These are phyloP conservation scores for Rhinatrema bivittatum DNA, from an alignment of 2,797 vertebrate genomes.

Conservation along the genomic window DNA sequence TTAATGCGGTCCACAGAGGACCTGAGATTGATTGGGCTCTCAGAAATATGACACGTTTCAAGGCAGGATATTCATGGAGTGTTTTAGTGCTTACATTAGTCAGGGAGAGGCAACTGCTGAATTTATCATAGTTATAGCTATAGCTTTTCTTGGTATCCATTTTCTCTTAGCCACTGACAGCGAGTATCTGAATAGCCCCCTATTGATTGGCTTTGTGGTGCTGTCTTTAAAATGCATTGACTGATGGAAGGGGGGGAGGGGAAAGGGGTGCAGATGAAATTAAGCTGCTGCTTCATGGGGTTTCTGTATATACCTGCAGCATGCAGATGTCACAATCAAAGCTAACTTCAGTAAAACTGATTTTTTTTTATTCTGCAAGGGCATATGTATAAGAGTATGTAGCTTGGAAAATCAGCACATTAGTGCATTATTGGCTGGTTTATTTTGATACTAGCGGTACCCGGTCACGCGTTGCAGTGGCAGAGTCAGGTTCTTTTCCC, in stretches of 20 bases:
- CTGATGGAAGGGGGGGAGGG: no score
- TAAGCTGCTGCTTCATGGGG: conserved; percentile 35
- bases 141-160: conserved; percentile 93
- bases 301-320: conserved; percentile 9
- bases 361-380: conserved; percentile 25
- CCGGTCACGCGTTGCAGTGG: no score
- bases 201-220: conserved; percentile 82
- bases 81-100: conserved; percentile 78
- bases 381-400: no score
- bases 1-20: conserved; percentile 75
- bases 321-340: conserved; percentile 16
- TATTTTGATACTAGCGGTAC: no score
- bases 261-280: conserved; percentile 50
- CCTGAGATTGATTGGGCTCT: conserved; percentile 88
- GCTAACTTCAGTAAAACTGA: conserved; percentile 27
- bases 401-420: no score
- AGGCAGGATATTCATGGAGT: conserved; percentile 72
- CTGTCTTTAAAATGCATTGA: conserved; percentile 68
- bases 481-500: no score
- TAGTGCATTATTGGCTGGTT: no score
- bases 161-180: conserved; percentile 89
- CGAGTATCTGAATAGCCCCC: conserved; percentile 78
- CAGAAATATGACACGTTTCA: conserved; percentile 75
- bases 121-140: conserved; percentile 99
- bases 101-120: conserved; percentile 70